A percentile compares a stretch with the other conserved stretches of the same genome.
Conservation (phyloP, 2,113 vertebrate genomes). For the Bos indicus region DNA sequence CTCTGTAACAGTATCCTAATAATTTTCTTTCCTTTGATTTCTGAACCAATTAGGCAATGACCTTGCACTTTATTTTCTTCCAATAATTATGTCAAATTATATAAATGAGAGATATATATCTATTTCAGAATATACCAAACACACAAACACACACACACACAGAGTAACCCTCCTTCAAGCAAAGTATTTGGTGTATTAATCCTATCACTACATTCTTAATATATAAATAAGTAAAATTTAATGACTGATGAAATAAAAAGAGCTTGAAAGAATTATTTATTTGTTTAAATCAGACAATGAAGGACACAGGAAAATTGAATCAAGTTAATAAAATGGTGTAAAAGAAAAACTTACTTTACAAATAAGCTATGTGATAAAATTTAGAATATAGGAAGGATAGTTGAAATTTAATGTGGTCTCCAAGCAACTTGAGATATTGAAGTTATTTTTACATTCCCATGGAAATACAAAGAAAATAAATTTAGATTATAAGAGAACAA, state of each 20-base stretch:
- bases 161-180: not conserved
- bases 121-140: not conserved
- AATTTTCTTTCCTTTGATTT: constrained; percentile 2
- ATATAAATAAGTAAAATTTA: not conserved
- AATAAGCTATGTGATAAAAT: not conserved
- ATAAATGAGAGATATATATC: not conserved
- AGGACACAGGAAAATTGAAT: not conserved
- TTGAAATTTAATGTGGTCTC: not conserved
- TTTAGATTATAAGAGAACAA: not conserved
- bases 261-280: not conserved
- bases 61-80: not conserved
- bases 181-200: not conserved
- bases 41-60: not conserved
- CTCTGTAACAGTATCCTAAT: not conserved
- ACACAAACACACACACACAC: not conserved
- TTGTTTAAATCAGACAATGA: not conserved
- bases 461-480: constrained; percentile 22
- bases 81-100: not conserved
- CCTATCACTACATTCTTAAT: not conserved
- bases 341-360: not conserved
- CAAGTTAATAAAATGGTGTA: not conserved
- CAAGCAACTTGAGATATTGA: not conserved
- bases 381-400: not conserved
- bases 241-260: not conserved
- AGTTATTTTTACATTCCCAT: constrained; percentile 27